These are phyloP conservation scores for Macroteleia sp. DNA, from an alignment of 2,888 invertebrate genomes.

Conservation along the genomic window DNA sequence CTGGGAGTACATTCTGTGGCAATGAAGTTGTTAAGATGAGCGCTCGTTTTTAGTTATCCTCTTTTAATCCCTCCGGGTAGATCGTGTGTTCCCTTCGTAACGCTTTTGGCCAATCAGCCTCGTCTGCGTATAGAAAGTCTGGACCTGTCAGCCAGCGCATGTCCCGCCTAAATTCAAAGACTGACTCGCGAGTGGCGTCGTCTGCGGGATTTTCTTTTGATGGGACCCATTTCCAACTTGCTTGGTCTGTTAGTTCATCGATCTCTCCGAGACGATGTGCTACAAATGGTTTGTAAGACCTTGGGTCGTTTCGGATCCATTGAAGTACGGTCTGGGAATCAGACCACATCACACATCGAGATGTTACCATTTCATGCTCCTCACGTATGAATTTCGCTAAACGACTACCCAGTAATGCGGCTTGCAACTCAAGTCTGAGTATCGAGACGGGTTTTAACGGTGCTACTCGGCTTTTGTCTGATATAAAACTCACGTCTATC, in stretches of 20 bases:
- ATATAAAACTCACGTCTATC: neutral
- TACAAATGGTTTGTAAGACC: neutral
- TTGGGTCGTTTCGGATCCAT: neutral
- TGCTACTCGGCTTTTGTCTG: conserved; percentile 13
- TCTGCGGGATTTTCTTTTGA: neutral
- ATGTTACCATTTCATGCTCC: neutral
- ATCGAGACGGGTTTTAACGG: neutral
- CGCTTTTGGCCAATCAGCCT: too few relatives aligned
- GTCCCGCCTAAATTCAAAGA: too few relatives aligned
- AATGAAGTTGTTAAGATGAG: too few relatives aligned
- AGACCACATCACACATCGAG: neutral
- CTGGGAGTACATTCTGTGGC: too few relatives aligned
- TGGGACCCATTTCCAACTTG: neutral
- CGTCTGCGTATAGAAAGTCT: too few relatives aligned
- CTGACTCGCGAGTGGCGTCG: too few relatives aligned
- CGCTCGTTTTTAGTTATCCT: too few relatives aligned
- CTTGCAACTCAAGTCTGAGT: too few relatives aligned
- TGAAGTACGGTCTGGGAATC: neutral
- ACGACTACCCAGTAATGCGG: neutral
- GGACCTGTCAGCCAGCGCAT: too few relatives aligned
- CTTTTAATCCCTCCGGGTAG: too few relatives aligned
- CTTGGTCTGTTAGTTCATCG: neutral
- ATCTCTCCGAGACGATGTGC: neutral
- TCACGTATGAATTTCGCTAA: neutral
- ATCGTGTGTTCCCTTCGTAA: too few relatives aligned